Conservation (phyloP, 2,113 vertebrate species). For the Paratilapia polleni region DNA sequence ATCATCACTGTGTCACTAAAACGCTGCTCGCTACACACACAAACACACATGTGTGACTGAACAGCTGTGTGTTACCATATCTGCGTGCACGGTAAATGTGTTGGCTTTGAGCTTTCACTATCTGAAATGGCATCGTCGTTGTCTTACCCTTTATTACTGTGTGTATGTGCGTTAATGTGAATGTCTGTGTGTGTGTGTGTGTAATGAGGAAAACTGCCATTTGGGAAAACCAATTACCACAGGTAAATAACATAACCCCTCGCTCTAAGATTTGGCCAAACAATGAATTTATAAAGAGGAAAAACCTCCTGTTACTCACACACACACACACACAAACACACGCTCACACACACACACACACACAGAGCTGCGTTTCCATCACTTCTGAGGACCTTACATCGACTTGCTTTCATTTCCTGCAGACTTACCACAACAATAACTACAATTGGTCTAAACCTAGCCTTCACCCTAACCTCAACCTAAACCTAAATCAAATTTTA, state of each 20-base stretch:
- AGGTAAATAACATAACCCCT: constrained; percentile 67
- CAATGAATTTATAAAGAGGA: constrained; percentile 32
- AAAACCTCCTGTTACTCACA: neutral
- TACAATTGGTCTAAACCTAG: neutral
- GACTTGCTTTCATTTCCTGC: neutral
- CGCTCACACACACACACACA: neutral
- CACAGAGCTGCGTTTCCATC: neutral
- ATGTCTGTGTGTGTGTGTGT: neutral
- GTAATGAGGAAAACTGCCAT: constrained; percentile 48
- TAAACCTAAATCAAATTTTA: neutral
- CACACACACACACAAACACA: constrained; percentile 3
- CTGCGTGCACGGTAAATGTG: constrained; percentile 1
- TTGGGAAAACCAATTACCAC: constrained; percentile 69
- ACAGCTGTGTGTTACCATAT: neutral
- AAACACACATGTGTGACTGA: neutral
- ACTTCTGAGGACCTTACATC: neutral
- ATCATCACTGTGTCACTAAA: constrained; percentile 25
- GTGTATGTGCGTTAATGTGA: neutral
- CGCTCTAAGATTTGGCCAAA: constrained; percentile 38
- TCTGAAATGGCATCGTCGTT: constrained; percentile 58
- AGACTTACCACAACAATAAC: neutral
- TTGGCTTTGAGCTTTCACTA: constrained; percentile 15
- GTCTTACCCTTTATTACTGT: constrained; percentile 37
- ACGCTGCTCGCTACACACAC: neutral
- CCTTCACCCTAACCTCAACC: neutral